A percentile compares a stretch with the other conserved stretches of the same genome.
These are phyloP conservation scores for Bombus turneri DNA, from an alignment of 1,140 invertebrate genomes.

Conservation along the genomic window DNA sequence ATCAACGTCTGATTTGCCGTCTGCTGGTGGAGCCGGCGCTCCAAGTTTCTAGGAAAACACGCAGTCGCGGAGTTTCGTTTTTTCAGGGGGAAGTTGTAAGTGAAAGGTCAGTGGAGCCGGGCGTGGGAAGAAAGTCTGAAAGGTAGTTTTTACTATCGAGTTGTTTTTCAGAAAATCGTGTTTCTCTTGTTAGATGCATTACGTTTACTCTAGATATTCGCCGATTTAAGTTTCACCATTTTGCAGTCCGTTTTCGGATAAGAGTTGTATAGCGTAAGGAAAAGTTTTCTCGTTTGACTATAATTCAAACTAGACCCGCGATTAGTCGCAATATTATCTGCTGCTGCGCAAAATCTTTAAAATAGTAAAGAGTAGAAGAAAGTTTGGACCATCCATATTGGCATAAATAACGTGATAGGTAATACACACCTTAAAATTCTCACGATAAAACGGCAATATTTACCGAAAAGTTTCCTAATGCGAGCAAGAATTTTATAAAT, in stretches of 20 bases:
- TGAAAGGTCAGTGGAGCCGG: not conserved
- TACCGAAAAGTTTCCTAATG: too few species aligned
- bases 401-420: not conserved
- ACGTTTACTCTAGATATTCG: not conserved
- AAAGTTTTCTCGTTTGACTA: constrained; percentile 9
- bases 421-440: not conserved
- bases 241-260: not conserved
- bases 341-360: not conserved
- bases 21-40: constrained; percentile 18
- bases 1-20: constrained; percentile 62
- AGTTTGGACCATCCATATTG: not conserved
- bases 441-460: not conserved
- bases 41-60: constrained; percentile 47
- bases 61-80: not conserved
- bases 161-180: not conserved
- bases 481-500: not conserved
- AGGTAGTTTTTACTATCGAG: not conserved
- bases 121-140: not conserved
- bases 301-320: not conserved
- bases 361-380: not conserved
- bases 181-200: not conserved
- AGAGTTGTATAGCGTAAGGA: not conserved
- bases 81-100: too few species aligned
- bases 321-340: constrained; percentile 1
- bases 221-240: not conserved